Base-by-base conservation (phyloP, 1,140 invertebrate genomes). In the Drosophila oshimai region DNA sequence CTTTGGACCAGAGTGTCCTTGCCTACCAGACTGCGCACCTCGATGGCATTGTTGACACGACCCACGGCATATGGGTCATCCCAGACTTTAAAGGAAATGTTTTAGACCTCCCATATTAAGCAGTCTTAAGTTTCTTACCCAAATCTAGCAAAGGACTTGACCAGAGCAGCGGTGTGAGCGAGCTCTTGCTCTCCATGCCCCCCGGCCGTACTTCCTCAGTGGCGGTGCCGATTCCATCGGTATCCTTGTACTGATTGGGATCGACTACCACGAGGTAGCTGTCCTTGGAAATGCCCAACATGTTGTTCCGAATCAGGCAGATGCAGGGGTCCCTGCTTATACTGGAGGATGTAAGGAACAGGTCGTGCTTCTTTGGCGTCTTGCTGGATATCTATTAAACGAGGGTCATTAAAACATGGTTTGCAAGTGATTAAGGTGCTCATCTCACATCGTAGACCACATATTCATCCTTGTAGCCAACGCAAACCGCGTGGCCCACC, bases 11-110 rank as follows among this genome's bases (percentile, higher is more conserved):
- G 93, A 5, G 95, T 89, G 18, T 93, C 92, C 20, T 89, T 96
- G n/a, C 94, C 94, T 44, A 95, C 94, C 53, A 96, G 93, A 9
- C 96, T 96, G 62, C 96, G 94, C 18, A 98, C 93, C 92, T 99
- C 96, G 12, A 99, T 92, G 67, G 93, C 93, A 69, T 97, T 96
- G 37, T 95, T 93, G 12, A 98, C 92, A 15, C 98, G 93, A 15
- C 96, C 97, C 33, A 99, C 91, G 4, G 97, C 91, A 92, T 97
- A 99, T 12, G 98, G 98, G 80, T 96, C 95, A 92, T 99, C 97
- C 94, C 97, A 96, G 10, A 95, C 97, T 97, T 83, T 92, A 86
- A 62, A n/a, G 2, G 3, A 6, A 18, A 3, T 6, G 4, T n/a
- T 6, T 6, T 0, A 9, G 10, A 7, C n/a, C n/a, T n/a, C n/a